Conservation (phyloP, 2,888 invertebrate species). For the Teleiodes luculella region DNA sequence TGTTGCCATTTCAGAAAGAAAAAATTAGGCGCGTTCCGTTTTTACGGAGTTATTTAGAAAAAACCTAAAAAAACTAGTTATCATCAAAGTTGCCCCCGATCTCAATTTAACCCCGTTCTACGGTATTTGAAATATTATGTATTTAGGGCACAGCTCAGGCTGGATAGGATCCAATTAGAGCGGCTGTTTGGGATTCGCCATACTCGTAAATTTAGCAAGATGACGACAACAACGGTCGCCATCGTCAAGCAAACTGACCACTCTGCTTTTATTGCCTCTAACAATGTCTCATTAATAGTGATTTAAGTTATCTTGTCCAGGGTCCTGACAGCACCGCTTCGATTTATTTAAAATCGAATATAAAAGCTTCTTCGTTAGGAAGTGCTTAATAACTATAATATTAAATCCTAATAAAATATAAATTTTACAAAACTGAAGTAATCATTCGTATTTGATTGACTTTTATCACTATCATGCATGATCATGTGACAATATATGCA, state of each 20-base stretch:
- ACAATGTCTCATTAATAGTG: conserved; percentile 36
- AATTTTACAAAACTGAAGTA: conserved; percentile 5
- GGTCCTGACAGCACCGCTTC: not conserved
- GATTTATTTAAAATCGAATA: conserved; percentile 7
- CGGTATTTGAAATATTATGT: conserved; percentile 37
- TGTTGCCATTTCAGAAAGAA: no score
- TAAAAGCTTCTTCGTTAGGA: conserved; percentile 7
- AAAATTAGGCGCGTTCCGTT: no score
- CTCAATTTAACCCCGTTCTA: conserved; percentile 38
- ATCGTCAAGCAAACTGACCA: conserved; percentile 29
- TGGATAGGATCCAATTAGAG: conserved; percentile 42
- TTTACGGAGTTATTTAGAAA: no score
- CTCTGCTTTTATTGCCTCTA: conserved; percentile 29
- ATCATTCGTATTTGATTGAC: conserved; percentile 8
- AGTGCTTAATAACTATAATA: not conserved
- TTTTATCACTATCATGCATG: conserved; percentile 14
- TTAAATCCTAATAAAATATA: not conserved
- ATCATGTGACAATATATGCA: conserved; percentile 9
- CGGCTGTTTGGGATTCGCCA: conserved; percentile 33
- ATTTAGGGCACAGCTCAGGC: conserved; percentile 23
- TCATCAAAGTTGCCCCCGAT: no score
- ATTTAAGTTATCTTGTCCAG: conserved; percentile 24
- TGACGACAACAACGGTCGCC: conserved; percentile 29
- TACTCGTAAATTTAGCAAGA: conserved; percentile 48
- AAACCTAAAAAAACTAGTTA: no score